Conservation (phyloP, 2,888 invertebrate species). For the Sphaerophoria rueppellii region DNA sequence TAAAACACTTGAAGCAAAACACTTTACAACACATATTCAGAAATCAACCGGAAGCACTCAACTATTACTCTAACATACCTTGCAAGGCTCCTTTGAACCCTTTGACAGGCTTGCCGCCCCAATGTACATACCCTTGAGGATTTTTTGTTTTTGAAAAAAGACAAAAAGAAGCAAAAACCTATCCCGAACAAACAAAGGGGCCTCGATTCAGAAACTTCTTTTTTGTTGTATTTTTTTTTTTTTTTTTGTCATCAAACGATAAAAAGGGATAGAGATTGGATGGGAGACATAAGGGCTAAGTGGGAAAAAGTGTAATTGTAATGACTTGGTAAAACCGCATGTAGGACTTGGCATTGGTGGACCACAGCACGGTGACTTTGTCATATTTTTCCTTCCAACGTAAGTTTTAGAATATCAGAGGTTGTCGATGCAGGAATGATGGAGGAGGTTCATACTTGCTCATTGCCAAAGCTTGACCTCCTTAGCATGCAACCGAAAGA, state of each 20-base stretch:
- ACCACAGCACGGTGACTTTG: no score
- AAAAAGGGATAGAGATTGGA: constrained; percentile 8
- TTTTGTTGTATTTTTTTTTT: constrained; percentile 46
- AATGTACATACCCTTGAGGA: constrained; percentile 26
- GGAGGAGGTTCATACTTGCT: no score
- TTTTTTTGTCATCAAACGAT: constrained; percentile 42
- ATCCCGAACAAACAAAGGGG: constrained; percentile 25
- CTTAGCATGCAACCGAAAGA: no score
- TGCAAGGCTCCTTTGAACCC: constrained; percentile 5
- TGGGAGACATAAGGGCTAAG: no score
- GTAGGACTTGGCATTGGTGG: no score
- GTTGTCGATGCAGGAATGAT: no score
- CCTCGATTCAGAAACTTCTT: constrained; percentile 42
- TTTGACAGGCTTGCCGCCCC: neutral
- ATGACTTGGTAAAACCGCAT: no score
- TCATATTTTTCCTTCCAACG: no score
- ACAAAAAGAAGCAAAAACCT: neutral
- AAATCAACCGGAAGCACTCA: constrained; percentile 64
- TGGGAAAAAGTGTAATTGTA: no score
- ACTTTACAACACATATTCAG: constrained; percentile 52
- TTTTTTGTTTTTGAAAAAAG: neutral
- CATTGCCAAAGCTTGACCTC: no score
- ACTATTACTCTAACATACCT: constrained; percentile 52
- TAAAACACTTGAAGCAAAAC: constrained; percentile 35
- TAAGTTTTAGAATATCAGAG: no score